Conservation (phyloP, 2,113 vertebrate species). For the Lipophrys pholis region DNA sequence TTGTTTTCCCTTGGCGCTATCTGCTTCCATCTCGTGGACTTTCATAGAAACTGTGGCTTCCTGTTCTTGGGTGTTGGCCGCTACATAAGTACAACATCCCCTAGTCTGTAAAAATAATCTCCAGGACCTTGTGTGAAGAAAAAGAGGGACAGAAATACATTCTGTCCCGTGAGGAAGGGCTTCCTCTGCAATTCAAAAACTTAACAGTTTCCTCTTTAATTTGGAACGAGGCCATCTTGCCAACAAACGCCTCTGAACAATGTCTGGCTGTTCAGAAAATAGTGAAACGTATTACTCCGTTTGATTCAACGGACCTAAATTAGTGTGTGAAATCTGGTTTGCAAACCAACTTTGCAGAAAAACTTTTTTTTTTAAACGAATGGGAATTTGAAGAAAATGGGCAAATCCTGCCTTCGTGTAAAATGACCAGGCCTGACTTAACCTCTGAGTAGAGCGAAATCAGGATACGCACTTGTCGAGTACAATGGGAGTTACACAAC, state of each 20-base stretch:
- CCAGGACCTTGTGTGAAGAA: slow-evolving; percentile 83
- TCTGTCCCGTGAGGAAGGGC: slow-evolving; percentile 69
- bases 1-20: slow-evolving; percentile 85
- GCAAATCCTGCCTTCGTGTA: neutral
- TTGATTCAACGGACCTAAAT: neutral
- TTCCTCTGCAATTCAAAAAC: slow-evolving; percentile 67
- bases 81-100: slow-evolving; percentile 81
- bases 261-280: neutral
- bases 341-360: neutral
- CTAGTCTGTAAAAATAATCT: slow-evolving; percentile 92
- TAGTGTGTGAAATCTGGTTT: neutral
- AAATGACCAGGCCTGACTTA: neutral
- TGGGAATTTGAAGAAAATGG: neutral
- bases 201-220: slow-evolving; percentile 62
- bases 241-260: slow-evolving; percentile 12
- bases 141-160: slow-evolving; percentile 78
- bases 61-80: slow-evolving; percentile 89
- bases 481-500: slow-evolving; percentile 42
- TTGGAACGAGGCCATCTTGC: slow-evolving; percentile 49
- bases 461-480: slow-evolving; percentile 19
- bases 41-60: slow-evolving; percentile 90
- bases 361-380: no score
- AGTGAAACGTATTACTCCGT: neutral
- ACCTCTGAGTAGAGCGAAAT: neutral
- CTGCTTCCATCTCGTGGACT: slow-evolving; percentile 89